Conservation (phyloP, 2,113 vertebrate species). For the Chlorodrepanis virens region DNA sequence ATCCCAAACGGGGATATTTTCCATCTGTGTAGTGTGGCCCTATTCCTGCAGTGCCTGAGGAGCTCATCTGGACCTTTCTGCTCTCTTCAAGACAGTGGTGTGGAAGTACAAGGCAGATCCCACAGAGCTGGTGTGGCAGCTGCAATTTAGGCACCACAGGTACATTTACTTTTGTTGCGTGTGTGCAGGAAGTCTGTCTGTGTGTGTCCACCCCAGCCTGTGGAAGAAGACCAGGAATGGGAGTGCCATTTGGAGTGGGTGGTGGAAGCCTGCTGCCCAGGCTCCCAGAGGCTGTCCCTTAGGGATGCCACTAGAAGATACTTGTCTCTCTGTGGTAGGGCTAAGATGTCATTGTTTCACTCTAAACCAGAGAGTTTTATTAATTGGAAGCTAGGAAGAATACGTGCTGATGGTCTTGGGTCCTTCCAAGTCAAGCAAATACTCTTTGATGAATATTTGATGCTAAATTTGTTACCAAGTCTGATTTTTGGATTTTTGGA, state of each 20-base stretch:
- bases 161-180: accelerated
- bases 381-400: not conserved
- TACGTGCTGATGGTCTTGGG: not conserved
- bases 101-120: not conserved
- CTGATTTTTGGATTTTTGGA: not conserved
- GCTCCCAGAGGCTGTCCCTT: not conserved
- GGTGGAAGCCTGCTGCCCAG: not conserved
- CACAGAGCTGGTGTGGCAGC: not conserved
- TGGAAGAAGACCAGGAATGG: not conserved
- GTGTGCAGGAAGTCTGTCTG: not conserved
- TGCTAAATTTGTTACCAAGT: not conserved
- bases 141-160: accelerated
- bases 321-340: not conserved
- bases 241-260: not conserved
- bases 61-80: not conserved
- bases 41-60: not conserved
- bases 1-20: not conserved
- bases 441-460: not conserved
- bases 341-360: not conserved
- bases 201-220: accelerated
- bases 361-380: not conserved
- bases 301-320: not conserved
- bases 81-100: not conserved
- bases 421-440: not conserved
- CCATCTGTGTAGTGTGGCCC: not conserved